Percentiles rank a stretch among this genome's conserved stretches.
Conservation (phyloP, 1,140 invertebrate species). For the Penaeus japonicus region DNA sequence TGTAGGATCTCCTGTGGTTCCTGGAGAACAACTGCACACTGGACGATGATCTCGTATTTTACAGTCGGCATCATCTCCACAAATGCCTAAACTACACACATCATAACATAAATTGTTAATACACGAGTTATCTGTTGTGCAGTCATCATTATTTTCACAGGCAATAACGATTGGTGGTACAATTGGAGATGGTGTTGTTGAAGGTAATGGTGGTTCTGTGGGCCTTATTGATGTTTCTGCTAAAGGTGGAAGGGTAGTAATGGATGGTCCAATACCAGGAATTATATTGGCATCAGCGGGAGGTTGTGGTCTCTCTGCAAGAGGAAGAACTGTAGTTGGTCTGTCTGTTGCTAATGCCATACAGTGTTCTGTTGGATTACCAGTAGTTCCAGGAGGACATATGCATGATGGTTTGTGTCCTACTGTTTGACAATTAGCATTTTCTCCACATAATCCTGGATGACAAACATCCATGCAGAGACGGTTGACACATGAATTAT, state of each 20-base stretch:
- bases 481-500: conserved; percentile 51
- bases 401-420: conserved; percentile 80
- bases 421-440: conserved; percentile 66
- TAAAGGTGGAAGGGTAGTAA: not conserved
- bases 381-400: conserved; percentile 79
- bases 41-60: conserved; percentile 78
- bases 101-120: conserved; percentile 69
- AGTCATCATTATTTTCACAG: conserved; percentile 73
- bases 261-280: not conserved
- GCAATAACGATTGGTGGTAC: conserved; percentile 16
- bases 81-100: conserved; percentile 70
- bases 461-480: conserved; percentile 52
- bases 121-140: conserved; percentile 77
- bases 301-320: conserved; percentile 79
- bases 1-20: conserved; percentile 73
- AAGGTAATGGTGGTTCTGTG: not conserved
- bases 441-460: conserved; percentile 63
- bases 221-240: not conserved
- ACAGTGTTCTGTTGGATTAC: conserved; percentile 76
- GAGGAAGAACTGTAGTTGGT: conserved; percentile 69
- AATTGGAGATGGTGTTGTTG: not conserved
- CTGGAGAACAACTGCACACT: conserved; percentile 75
- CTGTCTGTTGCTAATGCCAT: conserved; percentile 76
- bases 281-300: conserved; percentile 73
- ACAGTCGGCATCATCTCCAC: conserved; percentile 80